phyloP scores from a whole-genome alignment of 2,888 invertebrate species.

The Notodonta ziczac region DNA sequence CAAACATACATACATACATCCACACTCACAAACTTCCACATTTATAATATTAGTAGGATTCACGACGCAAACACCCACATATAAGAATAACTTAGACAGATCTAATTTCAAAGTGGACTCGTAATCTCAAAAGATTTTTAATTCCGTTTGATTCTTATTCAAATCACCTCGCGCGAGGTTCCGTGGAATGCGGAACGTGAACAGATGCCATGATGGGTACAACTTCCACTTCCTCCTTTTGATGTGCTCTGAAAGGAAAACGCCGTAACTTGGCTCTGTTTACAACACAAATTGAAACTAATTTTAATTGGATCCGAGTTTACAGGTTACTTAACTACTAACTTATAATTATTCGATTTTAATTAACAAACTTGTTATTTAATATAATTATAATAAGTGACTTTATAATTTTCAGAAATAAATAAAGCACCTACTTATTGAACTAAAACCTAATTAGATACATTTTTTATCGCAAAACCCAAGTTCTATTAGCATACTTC shows the following conservation, averaged over 20 bases:
- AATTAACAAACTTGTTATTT: too few relatives aligned
- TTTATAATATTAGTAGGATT: too few relatives aligned
- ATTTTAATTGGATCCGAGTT: too few relatives aligned
- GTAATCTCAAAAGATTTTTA: constrained; percentile 1
- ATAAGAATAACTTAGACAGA: neutral
- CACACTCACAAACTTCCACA: too few relatives aligned
- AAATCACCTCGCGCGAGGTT: neutral
- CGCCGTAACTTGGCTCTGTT: too few relatives aligned
- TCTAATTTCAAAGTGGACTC: neutral
- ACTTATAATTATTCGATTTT: too few relatives aligned
- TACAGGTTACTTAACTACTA: too few relatives aligned
- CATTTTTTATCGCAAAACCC: neutral
- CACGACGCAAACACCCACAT: neutral
- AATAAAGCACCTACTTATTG: too few relatives aligned
- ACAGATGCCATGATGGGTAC: neutral
- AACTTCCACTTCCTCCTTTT: neutral
- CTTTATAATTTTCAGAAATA: too few relatives aligned
- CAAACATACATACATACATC: too few relatives aligned
- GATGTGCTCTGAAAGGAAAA: neutral
- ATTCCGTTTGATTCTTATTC: constrained; percentile 1
- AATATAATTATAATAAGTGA: too few relatives aligned
- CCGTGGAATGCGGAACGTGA: neutral
- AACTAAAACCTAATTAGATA: neutral
- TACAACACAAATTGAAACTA: too few relatives aligned
- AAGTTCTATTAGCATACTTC: neutral